Evolutionary conservation across 2,113 vertebrate genomes (phyloP).

Genomic region (Caracal caracal): DNA sequence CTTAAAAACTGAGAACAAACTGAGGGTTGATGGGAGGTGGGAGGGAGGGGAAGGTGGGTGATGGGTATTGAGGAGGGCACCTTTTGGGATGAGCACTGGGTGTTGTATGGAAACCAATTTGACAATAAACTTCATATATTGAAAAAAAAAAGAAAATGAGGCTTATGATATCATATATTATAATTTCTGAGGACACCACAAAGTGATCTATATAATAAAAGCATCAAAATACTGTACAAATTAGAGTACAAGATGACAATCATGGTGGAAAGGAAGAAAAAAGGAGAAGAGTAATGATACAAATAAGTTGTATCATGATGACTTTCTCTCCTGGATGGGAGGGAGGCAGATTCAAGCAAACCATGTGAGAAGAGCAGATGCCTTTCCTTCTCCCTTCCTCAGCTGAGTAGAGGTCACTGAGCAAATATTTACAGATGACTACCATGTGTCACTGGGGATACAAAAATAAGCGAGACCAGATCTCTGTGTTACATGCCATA

Average conservation of each 20-base stretch:
- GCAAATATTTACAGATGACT: neutral
- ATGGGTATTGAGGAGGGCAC: too few relatives aligned
- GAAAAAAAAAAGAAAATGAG: too few relatives aligned
- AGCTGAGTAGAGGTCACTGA: neutral
- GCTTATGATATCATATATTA: neutral
- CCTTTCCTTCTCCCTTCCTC: neutral
- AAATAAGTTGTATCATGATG: neutral
- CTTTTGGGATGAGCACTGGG: too few relatives aligned
- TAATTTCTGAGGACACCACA: neutral
- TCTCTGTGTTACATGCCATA: neutral
- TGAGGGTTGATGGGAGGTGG: too few relatives aligned
- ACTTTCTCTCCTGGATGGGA: neutral
- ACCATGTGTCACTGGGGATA: neutral
- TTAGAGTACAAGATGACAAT: too few relatives aligned
- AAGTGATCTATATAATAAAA: neutral
- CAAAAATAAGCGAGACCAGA: neutral
- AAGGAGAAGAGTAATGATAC: neutral
- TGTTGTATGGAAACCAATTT: too few relatives aligned
- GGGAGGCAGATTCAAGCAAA: neutral
- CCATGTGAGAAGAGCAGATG: neutral
- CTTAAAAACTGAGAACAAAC: too few relatives aligned
- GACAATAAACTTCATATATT: too few relatives aligned
- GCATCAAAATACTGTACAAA: neutral
- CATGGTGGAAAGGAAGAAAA: neutral
- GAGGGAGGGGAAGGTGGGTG: too few relatives aligned